phyloP scores from a whole-genome alignment of 2,113 vertebrate genomes.

The Gymnobelideus leadbeateri region DNA sequence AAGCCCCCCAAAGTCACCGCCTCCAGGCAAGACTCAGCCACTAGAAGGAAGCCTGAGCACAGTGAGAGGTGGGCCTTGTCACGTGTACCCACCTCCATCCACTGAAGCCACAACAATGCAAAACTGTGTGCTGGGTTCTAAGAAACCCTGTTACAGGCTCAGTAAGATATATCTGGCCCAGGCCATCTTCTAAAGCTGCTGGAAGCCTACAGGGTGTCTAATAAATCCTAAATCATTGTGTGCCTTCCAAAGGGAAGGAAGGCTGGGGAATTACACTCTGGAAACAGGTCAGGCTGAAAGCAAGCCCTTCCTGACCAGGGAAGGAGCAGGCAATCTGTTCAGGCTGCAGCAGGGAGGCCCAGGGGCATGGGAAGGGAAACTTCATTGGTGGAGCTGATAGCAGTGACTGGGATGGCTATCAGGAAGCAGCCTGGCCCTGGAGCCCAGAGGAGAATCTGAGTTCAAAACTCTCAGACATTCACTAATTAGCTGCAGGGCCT shows the following conservation, averaged over 20 bases:
- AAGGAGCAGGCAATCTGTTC: not conserved
- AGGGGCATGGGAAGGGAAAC: no score
- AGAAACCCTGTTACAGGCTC: slow-evolving; percentile 17
- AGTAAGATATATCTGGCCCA: slow-evolving; percentile 38
- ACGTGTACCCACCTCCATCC: no score
- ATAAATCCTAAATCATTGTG: slow-evolving; percentile 29
- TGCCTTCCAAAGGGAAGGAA: slow-evolving; percentile 16
- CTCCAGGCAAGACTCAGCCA: not conserved
- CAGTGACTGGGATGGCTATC: no score
- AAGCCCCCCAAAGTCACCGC: no score
- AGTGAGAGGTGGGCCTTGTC: no score
- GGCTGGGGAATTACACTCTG: not conserved
- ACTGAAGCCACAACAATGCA: not conserved
- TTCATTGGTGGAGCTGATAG: no score
- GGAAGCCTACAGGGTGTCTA: not conserved
- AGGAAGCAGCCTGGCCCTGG: no score
- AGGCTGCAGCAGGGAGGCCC: no score
- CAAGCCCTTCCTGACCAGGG: not conserved
- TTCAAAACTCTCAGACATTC: no score
- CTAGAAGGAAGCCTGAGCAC: not conserved
- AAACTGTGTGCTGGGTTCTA: slow-evolving; percentile 4
- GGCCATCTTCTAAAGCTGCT: not conserved
- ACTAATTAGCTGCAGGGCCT: no score
- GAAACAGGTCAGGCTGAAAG: slow-evolving; percentile 6
- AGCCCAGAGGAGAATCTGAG: no score